Evolutionary conservation across 2,888 invertebrate genomes (phyloP).

Genomic region (Clivina fossor): DNA sequence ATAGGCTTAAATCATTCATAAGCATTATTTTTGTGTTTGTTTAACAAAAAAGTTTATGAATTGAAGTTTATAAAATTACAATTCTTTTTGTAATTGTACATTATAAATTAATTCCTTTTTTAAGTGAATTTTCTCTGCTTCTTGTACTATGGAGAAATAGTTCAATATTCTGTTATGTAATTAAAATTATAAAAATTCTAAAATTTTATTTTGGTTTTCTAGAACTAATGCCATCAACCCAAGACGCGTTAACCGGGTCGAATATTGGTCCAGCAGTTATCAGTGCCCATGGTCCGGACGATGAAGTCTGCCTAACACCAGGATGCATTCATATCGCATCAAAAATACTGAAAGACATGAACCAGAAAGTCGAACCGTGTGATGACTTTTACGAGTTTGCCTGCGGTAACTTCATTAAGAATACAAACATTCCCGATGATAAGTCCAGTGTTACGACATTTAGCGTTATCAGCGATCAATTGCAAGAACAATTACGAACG

Average conservation of each 20-base stretch:
- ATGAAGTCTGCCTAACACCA: conserved; percentile 66
- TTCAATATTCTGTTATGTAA: no score
- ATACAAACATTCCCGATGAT: conserved; percentile 76
- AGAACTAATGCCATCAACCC: conserved; percentile 46
- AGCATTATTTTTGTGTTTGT: no score
- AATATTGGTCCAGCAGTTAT: conserved; percentile 27
- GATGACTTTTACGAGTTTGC: conserved; percentile 82
- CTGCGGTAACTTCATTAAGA: conserved; percentile 73
- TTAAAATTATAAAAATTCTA: no score
- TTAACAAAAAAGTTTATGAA: no score
- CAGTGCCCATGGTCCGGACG: conserved; percentile 39
- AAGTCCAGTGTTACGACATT: conserved; percentile 77
- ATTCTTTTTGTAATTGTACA: no score
- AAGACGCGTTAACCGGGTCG: conserved; percentile 43
- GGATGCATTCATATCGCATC: conserved; percentile 84
- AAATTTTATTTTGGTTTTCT: no score
- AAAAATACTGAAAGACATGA: conserved; percentile 70
- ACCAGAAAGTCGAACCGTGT: conserved; percentile 71
- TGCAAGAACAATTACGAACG: conserved; percentile 71
- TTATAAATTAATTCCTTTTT: no score
- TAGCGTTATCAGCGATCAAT: conserved; percentile 71
- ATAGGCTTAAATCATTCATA: no score
- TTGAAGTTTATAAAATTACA: no score
- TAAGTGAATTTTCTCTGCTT: no score
- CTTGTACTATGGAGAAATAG: no score